These are phyloP conservation scores for Thamnophis sirtalis DNA, from an alignment of 2,113 vertebrate genomes.

Conservation along the genomic window DNA sequence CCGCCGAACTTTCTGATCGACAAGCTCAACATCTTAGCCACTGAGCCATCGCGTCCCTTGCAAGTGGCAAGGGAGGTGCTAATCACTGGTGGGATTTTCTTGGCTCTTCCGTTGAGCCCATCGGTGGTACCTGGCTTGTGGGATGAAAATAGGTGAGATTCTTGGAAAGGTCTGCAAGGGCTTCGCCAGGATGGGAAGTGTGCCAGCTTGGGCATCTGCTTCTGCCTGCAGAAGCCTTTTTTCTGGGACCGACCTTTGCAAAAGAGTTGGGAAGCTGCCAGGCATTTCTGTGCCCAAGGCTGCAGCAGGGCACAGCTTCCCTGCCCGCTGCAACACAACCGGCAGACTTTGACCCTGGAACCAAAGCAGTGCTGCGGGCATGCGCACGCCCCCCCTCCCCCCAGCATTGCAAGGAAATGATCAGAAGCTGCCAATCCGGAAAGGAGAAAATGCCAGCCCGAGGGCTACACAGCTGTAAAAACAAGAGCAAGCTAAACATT, in stretches of 20 bases:
- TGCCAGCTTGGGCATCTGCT: background rate
- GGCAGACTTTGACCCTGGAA: background rate
- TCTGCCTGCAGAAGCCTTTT: background rate
- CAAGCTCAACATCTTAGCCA: no score
- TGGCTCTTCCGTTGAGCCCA: no score
- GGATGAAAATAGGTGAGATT: no score
- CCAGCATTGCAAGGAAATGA: background rate
- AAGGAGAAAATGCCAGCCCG: background rate
- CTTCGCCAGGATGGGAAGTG: background rate
- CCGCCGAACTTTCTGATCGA: no score
- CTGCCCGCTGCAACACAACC: no score
- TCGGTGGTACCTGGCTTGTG: no score
- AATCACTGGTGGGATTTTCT: background rate
- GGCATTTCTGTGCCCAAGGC: no score
- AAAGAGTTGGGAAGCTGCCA: background rate
- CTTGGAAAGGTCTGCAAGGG: no score
- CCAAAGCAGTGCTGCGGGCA: background rate
- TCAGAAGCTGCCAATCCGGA: background rate
- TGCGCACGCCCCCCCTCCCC: background rate
- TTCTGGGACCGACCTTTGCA: background rate
- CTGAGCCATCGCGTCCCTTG: no score
- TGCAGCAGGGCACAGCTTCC: background rate
- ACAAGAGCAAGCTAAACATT: background rate
- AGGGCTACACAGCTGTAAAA: background rate
- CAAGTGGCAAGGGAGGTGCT: background rate